Conservation (phyloP, 2,113 vertebrate species). For the Bagarius yarrelli region DNA sequence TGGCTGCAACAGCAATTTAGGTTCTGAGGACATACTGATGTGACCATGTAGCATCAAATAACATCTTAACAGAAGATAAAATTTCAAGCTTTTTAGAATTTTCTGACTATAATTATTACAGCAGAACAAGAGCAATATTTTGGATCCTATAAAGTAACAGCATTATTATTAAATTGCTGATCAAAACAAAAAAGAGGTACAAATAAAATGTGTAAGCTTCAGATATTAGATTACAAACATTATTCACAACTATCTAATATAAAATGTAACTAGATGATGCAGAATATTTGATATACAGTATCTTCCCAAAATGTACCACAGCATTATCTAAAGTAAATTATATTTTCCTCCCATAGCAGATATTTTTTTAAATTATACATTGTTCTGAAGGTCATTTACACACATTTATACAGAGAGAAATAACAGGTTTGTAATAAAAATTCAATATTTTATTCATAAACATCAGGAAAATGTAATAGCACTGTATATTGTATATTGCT, state of each 20-base stretch:
- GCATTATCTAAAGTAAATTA: neutral
- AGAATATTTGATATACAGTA: neutral
- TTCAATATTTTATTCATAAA: constrained; percentile 27
- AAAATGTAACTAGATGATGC: neutral
- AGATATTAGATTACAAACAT: neutral
- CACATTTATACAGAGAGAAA: constrained; percentile 33
- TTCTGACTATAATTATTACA: neutral
- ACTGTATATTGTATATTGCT: neutral
- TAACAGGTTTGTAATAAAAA: constrained; percentile 30
- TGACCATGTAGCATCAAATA: constrained; percentile 6
- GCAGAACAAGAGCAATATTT: neutral
- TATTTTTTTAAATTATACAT: constrained; percentile 7
- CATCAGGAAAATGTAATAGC: constrained; percentile 20
- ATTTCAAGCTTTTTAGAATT: neutral
- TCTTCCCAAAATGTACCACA: constrained; percentile 1
- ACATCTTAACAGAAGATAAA: neutral
- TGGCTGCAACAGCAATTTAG: neutral
- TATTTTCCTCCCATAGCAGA: constrained; percentile 1
- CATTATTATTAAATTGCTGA: neutral
- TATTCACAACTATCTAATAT: neutral
- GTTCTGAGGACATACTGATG: neutral
- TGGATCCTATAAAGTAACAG: neutral
- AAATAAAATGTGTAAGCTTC: neutral
- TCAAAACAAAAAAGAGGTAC: neutral
- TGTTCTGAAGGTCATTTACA: neutral